Percentiles rank a stretch among this genome's conserved stretches.
Evolutionary conservation across 2,797 vertebrate genomes (phyloP).

Genomic region (Artibeus jamaicensis): DNA sequence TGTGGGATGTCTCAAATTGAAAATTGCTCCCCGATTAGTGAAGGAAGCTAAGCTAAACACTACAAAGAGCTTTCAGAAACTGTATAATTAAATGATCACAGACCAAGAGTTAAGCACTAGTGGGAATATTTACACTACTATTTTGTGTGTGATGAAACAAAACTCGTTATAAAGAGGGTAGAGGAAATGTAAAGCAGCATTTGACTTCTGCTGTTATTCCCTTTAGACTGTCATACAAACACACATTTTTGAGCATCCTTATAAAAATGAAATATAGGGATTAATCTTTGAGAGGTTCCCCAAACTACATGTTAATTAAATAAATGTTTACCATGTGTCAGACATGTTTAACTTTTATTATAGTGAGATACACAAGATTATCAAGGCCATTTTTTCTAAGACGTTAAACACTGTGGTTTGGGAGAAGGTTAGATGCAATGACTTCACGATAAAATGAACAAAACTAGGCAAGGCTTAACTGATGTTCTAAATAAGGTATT

Average conservation of each 20-base stretch:
- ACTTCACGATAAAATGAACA: not conserved
- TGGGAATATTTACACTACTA: not conserved
- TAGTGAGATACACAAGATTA: not conserved
- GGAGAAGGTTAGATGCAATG: not conserved
- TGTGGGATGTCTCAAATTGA: slow-evolving; percentile 27
- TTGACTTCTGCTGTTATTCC: not conserved
- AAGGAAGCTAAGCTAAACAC: not conserved
- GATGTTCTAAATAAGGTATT: not conserved
- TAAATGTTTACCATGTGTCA: not conserved
- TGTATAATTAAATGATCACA: slow-evolving; percentile 40
- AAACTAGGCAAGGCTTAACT: not conserved
- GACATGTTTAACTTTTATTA: not conserved
- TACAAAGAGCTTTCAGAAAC: not conserved
- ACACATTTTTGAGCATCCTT: not conserved
- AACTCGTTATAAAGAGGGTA: not conserved
- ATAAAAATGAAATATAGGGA: not conserved
- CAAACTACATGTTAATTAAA: not conserved
- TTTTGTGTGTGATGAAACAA: not conserved
- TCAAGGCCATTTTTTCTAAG: not conserved
- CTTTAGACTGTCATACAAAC: not conserved
- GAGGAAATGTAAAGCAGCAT: not conserved
- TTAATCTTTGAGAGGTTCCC: not conserved
- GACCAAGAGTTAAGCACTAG: not conserved
- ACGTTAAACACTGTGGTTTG: not conserved
- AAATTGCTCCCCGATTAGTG: slow-evolving; percentile 51